Evolutionary conservation across 2,888 invertebrate species (phyloP), one percentile per base, ranked within the genome.

Genomic region (Patella caerulea): DNA sequence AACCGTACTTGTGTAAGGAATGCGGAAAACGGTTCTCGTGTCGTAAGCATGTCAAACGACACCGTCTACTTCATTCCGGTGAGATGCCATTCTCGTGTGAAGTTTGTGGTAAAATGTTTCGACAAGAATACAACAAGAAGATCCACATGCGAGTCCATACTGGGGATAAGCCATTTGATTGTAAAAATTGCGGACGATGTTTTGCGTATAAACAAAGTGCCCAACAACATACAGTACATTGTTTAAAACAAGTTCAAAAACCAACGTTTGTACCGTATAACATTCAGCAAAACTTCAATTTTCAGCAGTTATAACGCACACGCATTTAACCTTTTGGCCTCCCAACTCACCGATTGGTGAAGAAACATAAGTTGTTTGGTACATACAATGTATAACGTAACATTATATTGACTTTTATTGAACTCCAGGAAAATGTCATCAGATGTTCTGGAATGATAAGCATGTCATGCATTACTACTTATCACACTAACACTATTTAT

Each of bases 81-180:
- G 72, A 72, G 34, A n/a, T 45, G 19, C 52, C 45, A 9, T 53
- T 72, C 45, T 29, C 72, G 3, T 72, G 72, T 15, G 34, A 72
- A 12, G 45, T 72, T 12, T 72, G 72, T 17, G 53, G 72, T 24
- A 45, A 53, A 52, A 29, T 53, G 53, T 72, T 72, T 34, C 53
- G 53, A 29, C 52, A 72, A 52, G 53, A 72, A 72, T 52, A 45
- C 72, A 53, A 45, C 53, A 45, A 29, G 45, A 53, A 72, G 72
- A n/a, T 45, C n/a, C 72, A 72, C 53, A 72, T 52, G 72, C 19
- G 53, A 14, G 53, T 72, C 11, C 72, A 72, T 12, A 45, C 53
- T 72, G 72, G 72, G n/a, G 72, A 72, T n/a, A 72, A 65, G 24
- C 65, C 65, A 4, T 65, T 65, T 65, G 19, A 65, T 24, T 65